Evolutionary conservation across 37 sponge, comb jelly and placozoan genomes (phyloP).

Genomic region (Beroe forskalii): DNA sequence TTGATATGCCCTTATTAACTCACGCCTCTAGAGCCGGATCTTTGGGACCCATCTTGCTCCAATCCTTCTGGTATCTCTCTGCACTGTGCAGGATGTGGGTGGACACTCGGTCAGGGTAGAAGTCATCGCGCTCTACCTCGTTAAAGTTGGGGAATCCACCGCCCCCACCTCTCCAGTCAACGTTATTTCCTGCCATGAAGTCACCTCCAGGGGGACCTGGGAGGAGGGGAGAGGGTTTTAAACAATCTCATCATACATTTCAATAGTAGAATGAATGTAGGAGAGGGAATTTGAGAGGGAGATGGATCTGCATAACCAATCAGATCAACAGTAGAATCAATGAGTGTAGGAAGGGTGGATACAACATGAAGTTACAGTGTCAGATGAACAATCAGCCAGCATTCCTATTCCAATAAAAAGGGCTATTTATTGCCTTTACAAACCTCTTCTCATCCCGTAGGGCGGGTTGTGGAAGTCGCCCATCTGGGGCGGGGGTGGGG

Average conservation of each 20-base stretch:
- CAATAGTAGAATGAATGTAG: no score
- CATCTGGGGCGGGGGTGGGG: neutral
- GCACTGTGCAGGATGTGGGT: constrained; percentile 12
- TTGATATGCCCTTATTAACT: neutral
- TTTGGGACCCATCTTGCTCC: constrained; percentile 34
- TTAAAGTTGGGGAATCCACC: no score
- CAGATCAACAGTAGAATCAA: no score
- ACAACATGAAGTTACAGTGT: no score
- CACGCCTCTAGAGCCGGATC: neutral
- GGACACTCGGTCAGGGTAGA: constrained; percentile 16
- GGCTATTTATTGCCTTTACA: no score
- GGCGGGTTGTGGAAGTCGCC: neutral
- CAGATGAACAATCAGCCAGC: no score
- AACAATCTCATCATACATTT: no score
- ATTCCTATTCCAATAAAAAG: no score
- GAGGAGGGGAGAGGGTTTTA: neutral
- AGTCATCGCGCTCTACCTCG: constrained; percentile 15
- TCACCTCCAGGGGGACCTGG: neutral
- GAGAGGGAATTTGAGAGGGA: no score
- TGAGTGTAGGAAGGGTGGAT: no score
- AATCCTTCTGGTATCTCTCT: constrained; percentile 63
- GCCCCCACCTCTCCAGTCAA: neutral
- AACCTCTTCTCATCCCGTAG: neutral
- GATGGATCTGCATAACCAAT: no score
- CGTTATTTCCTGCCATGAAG: neutral